A percentile compares a stretch with the other conserved stretches of the same genome.
phyloP scores from a whole-genome alignment of 1,140 invertebrate genomes.

The Euwallacea fornicatus region DNA sequence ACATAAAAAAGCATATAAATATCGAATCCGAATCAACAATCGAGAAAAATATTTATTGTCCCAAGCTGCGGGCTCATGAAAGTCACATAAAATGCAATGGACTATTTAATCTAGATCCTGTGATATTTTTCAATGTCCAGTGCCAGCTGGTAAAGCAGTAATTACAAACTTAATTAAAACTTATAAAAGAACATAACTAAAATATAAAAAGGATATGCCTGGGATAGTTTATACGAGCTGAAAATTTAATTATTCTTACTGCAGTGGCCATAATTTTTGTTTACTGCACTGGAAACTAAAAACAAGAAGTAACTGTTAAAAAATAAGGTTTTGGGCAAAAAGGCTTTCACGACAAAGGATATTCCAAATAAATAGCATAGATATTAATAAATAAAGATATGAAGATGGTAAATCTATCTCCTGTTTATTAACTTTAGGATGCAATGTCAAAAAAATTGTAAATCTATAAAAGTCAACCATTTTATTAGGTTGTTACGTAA shows the following conservation, averaged over 20 bases:
- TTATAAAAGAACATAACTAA: neutral
- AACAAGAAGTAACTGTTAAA: too few relatives aligned
- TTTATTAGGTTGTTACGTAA: constrained; percentile 7
- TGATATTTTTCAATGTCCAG: constrained; percentile 10
- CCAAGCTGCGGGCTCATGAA: constrained; percentile 14
- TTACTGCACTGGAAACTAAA: too few relatives aligned
- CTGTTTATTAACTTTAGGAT: constrained; percentile 16
- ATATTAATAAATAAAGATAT: constrained; percentile 6
- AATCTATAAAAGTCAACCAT: constrained; percentile 18
- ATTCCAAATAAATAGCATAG: too few relatives aligned
- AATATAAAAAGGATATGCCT: neutral
- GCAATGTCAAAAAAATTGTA: constrained; percentile 16
- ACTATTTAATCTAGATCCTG: constrained; percentile 20
- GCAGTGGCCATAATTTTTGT: neutral
- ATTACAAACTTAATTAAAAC: constrained; percentile 11
- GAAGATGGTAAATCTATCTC: constrained; percentile 21
- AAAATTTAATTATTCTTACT: constrained; percentile 8
- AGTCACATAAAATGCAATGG: constrained; percentile 7
- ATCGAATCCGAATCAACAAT: constrained; percentile 13
- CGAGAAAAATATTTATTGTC: constrained; percentile 19
- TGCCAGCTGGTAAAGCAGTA: constrained; percentile 9
- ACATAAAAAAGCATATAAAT: constrained; percentile 8
- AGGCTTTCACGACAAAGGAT: too few relatives aligned
- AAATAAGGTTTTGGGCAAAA: too few relatives aligned
- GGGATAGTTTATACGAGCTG: constrained; percentile 4